Base-by-base conservation (phyloP, 23 tunicate species). In the Trididemnum miniatum region DNA sequence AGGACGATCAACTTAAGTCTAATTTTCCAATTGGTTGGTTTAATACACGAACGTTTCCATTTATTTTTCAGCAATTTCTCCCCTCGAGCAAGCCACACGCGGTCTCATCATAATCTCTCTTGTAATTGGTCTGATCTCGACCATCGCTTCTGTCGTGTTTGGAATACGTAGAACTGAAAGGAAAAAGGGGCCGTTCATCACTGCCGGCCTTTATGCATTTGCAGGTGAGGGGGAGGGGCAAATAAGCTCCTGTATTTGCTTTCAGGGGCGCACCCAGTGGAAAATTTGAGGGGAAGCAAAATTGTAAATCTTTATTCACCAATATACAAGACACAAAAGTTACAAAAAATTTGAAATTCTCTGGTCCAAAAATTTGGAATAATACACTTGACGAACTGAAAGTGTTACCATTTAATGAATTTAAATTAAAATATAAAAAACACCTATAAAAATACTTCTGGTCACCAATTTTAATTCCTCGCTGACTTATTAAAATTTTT, bases 41-140 rank as follows among this genome's bases (percentile, higher is more conserved):
- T n/a, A n/a, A n/a, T n/a, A n/a, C n/a, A n/a, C n/a, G n/a, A n/a
- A n/a, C n/a, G n/a, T n/a, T n/a, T n/a, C n/a, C 15, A 44, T 44
- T 44, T 44, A 7, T 44, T 44, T 44, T 44, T 9, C 15, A 44
- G 54, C 54, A 7, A 44, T 44, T 44, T 44, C 57, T 25, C 62
- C 44, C 33, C 33, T 79, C 51, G 90, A 79, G 59, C 90, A 86
- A 71, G 90, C 90, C 12, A 79, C 84, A 1, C 80, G 84, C 0
- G 90, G 78, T 0, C 31, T 86, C 36, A 69, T 86, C 39, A 86
- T 86, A 25, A 79, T 86, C 71, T 1, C 84, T 3, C 73, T 40
- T 15, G 71, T 86, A 20, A 20, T 86, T 34, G 73, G 73, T n/a
- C 69, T 86, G 31, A 64, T 39, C 32, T 59, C 90, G 3, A 7